phyloP scores from a whole-genome alignment of 2,888 invertebrate species.

The Clusia tigrina region DNA sequence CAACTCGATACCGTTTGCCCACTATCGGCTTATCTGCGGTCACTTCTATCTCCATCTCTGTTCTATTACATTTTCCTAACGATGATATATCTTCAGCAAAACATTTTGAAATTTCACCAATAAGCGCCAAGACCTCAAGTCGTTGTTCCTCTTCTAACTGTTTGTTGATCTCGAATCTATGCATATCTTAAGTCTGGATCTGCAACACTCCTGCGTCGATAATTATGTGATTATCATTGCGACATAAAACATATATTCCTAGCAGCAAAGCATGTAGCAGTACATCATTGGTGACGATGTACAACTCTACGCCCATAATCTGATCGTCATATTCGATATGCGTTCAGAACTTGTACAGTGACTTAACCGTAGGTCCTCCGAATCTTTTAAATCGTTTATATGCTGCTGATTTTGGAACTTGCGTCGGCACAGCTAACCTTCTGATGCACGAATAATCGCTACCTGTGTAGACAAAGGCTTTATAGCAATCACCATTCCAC shows the following conservation, averaged over 20 bases:
- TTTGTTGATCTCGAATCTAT: conserved; percentile 1
- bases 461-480: conserved; percentile 28
- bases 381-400: conserved; percentile 29
- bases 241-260: conserved; percentile 29
- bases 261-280: conserved; percentile 24
- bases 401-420: background rate
- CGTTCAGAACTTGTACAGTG: conserved; percentile 18
- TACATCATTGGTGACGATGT: conserved; percentile 30
- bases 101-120: background rate
- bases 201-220: conserved; percentile 31
- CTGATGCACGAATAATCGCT: conserved; percentile 24
- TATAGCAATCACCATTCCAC: background rate
- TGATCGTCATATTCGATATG: conserved; percentile 20
- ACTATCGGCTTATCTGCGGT: conserved; percentile 28
- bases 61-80: conserved; percentile 31
- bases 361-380: conserved; percentile 28
- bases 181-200: conserved; percentile 14
- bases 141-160: conserved; percentile 10
- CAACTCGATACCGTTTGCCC: conserved; percentile 33
- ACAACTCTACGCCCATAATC: conserved; percentile 2
- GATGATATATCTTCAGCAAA: conserved; percentile 32
- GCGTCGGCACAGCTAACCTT: conserved; percentile 12
- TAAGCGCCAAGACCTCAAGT: background rate
- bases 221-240: conserved; percentile 18
- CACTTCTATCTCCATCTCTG: conserved; percentile 27